Percentiles rank a stretch among this genome's conserved stretches.
Conservation (phyloP, 2,797 vertebrate species). For the Myiothlypis coronata region DNA sequence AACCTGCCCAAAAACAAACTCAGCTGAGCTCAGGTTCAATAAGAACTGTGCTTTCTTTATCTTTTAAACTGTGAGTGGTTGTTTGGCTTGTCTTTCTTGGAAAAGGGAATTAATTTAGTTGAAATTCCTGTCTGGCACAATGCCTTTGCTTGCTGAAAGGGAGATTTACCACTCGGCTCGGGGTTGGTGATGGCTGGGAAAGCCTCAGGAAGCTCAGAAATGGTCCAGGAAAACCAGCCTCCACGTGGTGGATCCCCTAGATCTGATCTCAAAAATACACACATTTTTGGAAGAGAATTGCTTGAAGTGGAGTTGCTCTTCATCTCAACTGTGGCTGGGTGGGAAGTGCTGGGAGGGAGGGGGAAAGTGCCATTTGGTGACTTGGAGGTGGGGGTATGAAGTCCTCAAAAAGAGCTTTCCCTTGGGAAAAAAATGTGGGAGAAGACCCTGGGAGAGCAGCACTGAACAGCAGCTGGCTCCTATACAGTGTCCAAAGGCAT, state of each 20-base stretch:
- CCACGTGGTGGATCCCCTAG: neutral
- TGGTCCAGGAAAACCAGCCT: neutral
- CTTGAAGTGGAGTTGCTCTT: neutral
- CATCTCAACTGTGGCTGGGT: accelerated
- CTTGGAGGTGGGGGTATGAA: neutral
- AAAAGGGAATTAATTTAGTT: neutral
- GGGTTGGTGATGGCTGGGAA: neutral
- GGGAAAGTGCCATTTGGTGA: neutral
- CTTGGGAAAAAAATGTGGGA: neutral
- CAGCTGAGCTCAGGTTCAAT: neutral
- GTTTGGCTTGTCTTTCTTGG: neutral
- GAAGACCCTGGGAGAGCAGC: neutral
- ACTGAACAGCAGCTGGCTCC: neutral
- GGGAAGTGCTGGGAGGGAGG: neutral
- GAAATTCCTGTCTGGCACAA: neutral
- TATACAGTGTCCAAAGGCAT: neutral
- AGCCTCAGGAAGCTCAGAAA: neutral
- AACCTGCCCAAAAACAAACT: neutral
- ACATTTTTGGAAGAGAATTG: neutral
- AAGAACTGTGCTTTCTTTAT: neutral
- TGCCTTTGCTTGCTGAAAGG: neutral
- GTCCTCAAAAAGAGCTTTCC: neutral
- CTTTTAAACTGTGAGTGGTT: neutral
- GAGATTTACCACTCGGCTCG: neutral
- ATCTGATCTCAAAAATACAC: neutral